Percentiles rank a stretch among this genome's conserved stretches.
Evolutionary conservation across 2,888 invertebrate genomes (phyloP).

Genomic region (Acrobasis repandana): DNA sequence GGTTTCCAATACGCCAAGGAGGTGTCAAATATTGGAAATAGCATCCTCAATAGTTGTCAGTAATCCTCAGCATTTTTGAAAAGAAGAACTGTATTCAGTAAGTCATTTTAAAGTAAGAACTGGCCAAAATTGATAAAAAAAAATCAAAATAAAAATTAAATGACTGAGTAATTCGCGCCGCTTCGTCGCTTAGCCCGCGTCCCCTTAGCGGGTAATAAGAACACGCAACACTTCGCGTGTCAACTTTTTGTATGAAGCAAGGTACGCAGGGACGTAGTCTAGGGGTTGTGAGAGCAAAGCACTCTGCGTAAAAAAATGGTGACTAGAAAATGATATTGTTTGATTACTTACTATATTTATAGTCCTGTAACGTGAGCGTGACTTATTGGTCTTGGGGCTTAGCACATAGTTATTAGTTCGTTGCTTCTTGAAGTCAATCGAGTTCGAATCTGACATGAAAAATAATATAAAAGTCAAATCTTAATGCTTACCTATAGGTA

Average conservation of each 20-base stretch:
- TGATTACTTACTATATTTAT: background rate
- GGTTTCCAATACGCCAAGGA: too few species aligned
- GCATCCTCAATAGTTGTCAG: too few species aligned
- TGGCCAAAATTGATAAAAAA: too few species aligned
- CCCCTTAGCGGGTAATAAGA: constrained; percentile 21
- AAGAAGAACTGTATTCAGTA: too few species aligned
- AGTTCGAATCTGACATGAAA: background rate
- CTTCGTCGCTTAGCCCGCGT: background rate
- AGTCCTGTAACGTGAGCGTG: background rate
- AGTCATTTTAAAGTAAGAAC: too few species aligned
- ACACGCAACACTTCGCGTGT: constrained; percentile 31
- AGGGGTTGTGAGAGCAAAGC: background rate
- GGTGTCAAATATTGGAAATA: too few species aligned
- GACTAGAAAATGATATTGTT: background rate
- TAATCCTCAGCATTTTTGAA: too few species aligned
- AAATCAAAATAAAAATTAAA: too few species aligned
- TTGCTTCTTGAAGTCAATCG: background rate
- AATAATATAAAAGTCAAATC: background rate
- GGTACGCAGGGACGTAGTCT: constrained; percentile 3
- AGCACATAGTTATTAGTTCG: too few species aligned
- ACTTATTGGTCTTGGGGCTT: background rate
- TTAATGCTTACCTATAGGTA: background rate
- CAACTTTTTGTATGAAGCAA: constrained; percentile 23
- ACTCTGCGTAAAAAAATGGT: background rate
- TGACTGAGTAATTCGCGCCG: background rate